Evolutionary conservation across 1,140 invertebrate genomes (phyloP).

Genomic region (Drosophila obscura): DNA sequence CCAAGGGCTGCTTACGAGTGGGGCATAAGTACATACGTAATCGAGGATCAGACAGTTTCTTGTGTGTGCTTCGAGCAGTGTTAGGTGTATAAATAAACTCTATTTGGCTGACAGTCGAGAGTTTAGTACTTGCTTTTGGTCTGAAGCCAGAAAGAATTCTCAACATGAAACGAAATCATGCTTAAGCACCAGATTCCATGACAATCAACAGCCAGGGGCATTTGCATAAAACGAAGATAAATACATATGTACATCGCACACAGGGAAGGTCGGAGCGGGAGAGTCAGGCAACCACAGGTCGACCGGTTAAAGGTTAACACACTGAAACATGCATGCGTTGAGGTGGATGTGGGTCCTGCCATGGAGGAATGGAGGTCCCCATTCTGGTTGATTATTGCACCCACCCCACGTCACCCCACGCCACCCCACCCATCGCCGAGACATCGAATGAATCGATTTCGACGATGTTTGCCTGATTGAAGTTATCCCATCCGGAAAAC

Average conservation of each 20-base stretch:
- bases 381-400: slow-evolving; percentile 29
- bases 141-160: too few species aligned
- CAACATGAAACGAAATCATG: slow-evolving; percentile 40
- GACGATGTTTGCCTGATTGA: slow-evolving; percentile 55
- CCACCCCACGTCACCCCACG: background rate
- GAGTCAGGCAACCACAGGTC: slow-evolving; percentile 49
- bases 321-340: slow-evolving; percentile 16
- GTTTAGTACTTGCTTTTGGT: too few species aligned
- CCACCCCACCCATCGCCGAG: slow-evolving; percentile 18
- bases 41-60: too few species aligned
- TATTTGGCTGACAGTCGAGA: too few species aligned
- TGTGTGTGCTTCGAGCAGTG: too few species aligned
- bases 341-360: background rate
- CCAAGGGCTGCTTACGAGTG: too few species aligned
- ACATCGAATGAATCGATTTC: slow-evolving; percentile 48
- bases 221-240: slow-evolving; percentile 66
- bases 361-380: slow-evolving; percentile 14
- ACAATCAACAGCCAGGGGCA: slow-evolving; percentile 47
- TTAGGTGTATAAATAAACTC: too few species aligned
- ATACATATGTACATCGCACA: slow-evolving; percentile 53
- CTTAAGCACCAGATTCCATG: slow-evolving; percentile 57
- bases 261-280: slow-evolving; percentile 5
- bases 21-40: too few species aligned
- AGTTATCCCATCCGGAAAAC: slow-evolving; percentile 53
- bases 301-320: slow-evolving; percentile 67